phyloP scores from a whole-genome alignment of 2,888 invertebrate genomes.

The Cybosia mesomella region DNA sequence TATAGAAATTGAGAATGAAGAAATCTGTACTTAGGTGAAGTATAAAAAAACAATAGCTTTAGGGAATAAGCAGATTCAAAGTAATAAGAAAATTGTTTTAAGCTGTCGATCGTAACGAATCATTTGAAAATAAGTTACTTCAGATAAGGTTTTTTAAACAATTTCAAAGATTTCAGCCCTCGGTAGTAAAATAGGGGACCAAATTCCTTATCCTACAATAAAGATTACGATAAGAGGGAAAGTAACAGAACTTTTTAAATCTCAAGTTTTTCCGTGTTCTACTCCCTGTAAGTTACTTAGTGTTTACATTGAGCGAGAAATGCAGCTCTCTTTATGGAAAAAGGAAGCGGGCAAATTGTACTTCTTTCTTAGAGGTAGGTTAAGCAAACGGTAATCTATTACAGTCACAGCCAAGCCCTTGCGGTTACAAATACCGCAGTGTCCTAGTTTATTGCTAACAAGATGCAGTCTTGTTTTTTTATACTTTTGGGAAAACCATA shows the following conservation, averaged over 20 bases:
- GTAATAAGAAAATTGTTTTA: background rate
- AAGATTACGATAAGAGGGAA: constrained; percentile 55
- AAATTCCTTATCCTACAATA: constrained; percentile 46
- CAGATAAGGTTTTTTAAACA: constrained; percentile 25
- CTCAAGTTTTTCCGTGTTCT: constrained; percentile 44
- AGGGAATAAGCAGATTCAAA: background rate
- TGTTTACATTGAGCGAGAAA: constrained; percentile 57
- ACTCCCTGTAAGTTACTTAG: constrained; percentile 52
- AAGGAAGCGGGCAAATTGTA: constrained; percentile 54
- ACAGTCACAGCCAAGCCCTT: constrained; percentile 62
- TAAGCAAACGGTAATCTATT: constrained; percentile 73
- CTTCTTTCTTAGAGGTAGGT: constrained; percentile 59
- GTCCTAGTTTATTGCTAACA: constrained; percentile 63
- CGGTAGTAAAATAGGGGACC: constrained; percentile 32
- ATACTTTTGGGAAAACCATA: constrained; percentile 49
- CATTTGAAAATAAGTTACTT: constrained; percentile 19
- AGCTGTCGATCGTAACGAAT: background rate
- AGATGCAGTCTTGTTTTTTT: constrained; percentile 53
- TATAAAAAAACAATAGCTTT: background rate
- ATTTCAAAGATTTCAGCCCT: constrained; percentile 24
- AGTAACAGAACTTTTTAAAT: constrained; percentile 54
- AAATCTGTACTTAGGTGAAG: no score
- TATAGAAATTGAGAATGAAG: no score
- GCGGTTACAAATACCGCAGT: constrained; percentile 68
- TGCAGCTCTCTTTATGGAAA: constrained; percentile 46